Evolutionary conservation across 1,140 invertebrate genomes (phyloP), one percentile per base, ranked within the genome.

Genomic region (Trissolcus basalis): DNA sequence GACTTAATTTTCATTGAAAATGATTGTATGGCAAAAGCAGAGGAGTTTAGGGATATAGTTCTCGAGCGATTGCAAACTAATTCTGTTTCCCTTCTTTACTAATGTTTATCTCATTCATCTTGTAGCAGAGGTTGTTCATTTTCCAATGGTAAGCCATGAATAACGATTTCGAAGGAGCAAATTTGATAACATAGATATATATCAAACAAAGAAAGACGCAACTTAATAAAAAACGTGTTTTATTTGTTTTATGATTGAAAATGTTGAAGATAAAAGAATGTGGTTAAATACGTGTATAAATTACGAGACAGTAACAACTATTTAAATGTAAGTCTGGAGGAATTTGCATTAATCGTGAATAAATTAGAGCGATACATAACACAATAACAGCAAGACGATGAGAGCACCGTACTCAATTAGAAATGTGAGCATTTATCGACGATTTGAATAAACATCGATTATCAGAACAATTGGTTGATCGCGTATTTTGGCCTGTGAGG

Each of bases 41-140:
- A 58, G 11, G 36, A 55, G 44, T 69, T 76, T 69, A 76, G 69
- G 59, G 65, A 63, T 64, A 64, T 43, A 64, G 1, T 27, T 59
- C 60, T 65, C 60, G 67, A 77, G 55, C 55, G 67, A 67, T 65
- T 27, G 19, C 50, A 54, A 32, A 77, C 50, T 67, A 56, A 70
- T 56, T 56, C 73, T 71, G 59, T 50, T 51, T 56, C 58, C 7
- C 27, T 50, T 49, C 41, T 64, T 50, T 19, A 49, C 41, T 70
- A 27, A 27, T 27, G 61, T 77, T 77, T 65, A 77, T 67, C 73
- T 71, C 73, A 70, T 77, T 70, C 67, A 77, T 71, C 73, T 70
- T 67, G 15, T 32, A 49, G 49, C 14, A 39, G 6, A 55, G 60
- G 55, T 76, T 67, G 67, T 77, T 60, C 71, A 71, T 77, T 77